Conservation (phyloP, 2,888 invertebrate species). For the Drosophila paucipuncta region DNA sequence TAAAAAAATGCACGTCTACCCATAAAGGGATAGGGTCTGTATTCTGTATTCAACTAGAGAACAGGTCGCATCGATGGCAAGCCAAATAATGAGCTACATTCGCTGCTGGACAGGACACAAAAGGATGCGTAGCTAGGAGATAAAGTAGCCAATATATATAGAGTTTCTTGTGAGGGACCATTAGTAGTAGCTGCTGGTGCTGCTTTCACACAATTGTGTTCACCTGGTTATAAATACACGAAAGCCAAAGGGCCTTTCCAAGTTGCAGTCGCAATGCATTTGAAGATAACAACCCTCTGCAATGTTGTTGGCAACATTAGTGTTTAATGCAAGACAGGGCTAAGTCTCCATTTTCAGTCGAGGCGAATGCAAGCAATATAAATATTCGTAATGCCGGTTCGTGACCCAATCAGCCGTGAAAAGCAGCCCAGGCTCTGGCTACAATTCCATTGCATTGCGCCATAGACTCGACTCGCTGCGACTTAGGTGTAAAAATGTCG, state of each 20-base stretch:
- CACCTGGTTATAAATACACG: background rate
- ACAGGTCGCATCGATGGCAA: no score
- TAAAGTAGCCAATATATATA: background rate
- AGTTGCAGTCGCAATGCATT: background rate
- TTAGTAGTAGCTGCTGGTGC: background rate
- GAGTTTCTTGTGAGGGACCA: background rate
- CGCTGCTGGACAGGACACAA: background rate
- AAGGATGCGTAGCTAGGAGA: background rate
- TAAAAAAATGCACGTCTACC: no score
- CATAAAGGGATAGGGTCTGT: no score
- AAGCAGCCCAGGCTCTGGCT: constrained; percentile 47
- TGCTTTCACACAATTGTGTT: background rate
- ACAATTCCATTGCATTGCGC: constrained; percentile 17
- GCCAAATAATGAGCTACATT: no score
- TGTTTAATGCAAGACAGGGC: constrained; percentile 11
- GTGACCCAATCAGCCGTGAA: constrained; percentile 69
- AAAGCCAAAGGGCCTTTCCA: background rate
- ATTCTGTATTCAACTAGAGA: no score
- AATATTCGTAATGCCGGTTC: constrained; percentile 20
- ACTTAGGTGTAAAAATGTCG: constrained; percentile 81
- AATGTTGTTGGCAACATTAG: background rate
- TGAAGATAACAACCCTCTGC: constrained; percentile 1
- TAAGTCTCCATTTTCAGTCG: constrained; percentile 2
- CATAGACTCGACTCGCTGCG: constrained; percentile 26
- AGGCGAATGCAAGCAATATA: constrained; percentile 17